A percentile compares a stretch with the other conserved stretches of the same genome.
These are phyloP conservation scores for Hymenopus coronatus DNA, from an alignment of 2,888 invertebrate genomes.

Conservation along the genomic window DNA sequence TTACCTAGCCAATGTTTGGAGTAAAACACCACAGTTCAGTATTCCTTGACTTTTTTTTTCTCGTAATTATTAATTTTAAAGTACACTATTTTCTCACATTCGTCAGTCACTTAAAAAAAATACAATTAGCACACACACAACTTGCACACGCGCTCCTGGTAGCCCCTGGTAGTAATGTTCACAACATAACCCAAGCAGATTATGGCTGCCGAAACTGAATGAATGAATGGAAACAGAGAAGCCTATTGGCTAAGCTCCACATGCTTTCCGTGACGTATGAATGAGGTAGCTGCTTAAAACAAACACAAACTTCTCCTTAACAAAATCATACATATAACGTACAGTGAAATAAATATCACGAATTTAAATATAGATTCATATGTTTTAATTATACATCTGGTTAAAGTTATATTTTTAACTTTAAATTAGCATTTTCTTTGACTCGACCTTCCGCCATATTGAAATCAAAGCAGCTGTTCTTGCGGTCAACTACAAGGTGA, in stretches of 20 bases:
- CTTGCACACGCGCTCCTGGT: conserved; percentile 25
- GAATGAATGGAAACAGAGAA: conserved; percentile 32
- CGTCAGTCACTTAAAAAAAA: not conserved
- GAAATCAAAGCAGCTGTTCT: not conserved
- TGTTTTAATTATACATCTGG: not conserved
- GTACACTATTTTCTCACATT: not conserved
- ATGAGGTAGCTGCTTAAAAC: not conserved
- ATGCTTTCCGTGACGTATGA: conserved; percentile 30
- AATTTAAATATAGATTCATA: not conserved
- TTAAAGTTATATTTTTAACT: not conserved
- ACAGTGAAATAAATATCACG: not conserved
- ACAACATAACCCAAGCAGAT: conserved; percentile 33
- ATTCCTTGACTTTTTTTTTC: not conserved
- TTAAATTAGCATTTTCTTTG: not conserved
- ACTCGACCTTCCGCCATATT: not conserved
- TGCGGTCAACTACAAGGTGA: not conserved
- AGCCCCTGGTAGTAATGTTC: conserved; percentile 19
- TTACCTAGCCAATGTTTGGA: not conserved
- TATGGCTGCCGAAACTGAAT: conserved; percentile 34
- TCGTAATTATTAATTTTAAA: not conserved
- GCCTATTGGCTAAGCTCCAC: conserved; percentile 29
- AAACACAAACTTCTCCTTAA: not conserved
- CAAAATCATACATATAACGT: not conserved
- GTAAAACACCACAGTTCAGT: not conserved
- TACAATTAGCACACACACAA: not conserved